These are phyloP conservation scores for Mola mola DNA, from an alignment of 2,113 vertebrate species.

Conservation along the genomic window DNA sequence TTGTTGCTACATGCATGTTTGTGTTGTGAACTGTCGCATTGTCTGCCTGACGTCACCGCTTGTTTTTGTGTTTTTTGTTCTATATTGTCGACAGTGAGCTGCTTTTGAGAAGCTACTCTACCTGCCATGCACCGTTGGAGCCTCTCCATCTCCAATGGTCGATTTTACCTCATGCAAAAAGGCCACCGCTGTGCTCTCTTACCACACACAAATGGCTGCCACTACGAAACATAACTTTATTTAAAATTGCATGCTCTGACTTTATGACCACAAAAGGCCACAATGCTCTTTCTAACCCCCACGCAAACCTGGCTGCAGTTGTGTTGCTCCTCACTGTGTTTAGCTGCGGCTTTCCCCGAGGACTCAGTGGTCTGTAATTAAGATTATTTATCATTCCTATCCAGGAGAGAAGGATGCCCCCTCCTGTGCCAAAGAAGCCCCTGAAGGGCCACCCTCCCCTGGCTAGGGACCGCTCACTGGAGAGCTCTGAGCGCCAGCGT, in stretches of 20 bases:
- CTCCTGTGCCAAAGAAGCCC: slow-evolving; percentile 83
- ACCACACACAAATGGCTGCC: slow-evolving; percentile 66
- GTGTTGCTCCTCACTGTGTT: slow-evolving; percentile 45
- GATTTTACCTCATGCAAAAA: slow-evolving; percentile 62
- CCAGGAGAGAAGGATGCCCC: slow-evolving; percentile 80
- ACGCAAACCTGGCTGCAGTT: slow-evolving; percentile 44
- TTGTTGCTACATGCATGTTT: slow-evolving; percentile 58
- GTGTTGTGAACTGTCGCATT: slow-evolving; percentile 51
- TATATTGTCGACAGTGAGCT: slow-evolving; percentile 80
- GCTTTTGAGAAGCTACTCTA: slow-evolving; percentile 74
- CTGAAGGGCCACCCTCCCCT: slow-evolving; percentile 74
- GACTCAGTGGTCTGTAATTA: slow-evolving; percentile 44
- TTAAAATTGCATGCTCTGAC: slow-evolving; percentile 65
- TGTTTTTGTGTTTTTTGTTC: slow-evolving; percentile 68
- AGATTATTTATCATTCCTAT: slow-evolving; percentile 71
- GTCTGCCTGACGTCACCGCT: slow-evolving; percentile 61
- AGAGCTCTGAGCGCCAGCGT: slow-evolving; percentile 91
- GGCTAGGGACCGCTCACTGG: slow-evolving; percentile 79
- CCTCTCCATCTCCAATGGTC: slow-evolving; percentile 66
- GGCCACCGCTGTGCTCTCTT: slow-evolving; percentile 59
- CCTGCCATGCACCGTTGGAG: slow-evolving; percentile 77
- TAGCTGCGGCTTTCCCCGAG: slow-evolving; percentile 41
- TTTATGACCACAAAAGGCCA: slow-evolving; percentile 22
- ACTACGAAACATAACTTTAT: slow-evolving; percentile 68
- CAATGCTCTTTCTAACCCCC: slow-evolving; percentile 51